phyloP scores from a whole-genome alignment of 2,113 vertebrate genomes.

The Cacatua alba region DNA sequence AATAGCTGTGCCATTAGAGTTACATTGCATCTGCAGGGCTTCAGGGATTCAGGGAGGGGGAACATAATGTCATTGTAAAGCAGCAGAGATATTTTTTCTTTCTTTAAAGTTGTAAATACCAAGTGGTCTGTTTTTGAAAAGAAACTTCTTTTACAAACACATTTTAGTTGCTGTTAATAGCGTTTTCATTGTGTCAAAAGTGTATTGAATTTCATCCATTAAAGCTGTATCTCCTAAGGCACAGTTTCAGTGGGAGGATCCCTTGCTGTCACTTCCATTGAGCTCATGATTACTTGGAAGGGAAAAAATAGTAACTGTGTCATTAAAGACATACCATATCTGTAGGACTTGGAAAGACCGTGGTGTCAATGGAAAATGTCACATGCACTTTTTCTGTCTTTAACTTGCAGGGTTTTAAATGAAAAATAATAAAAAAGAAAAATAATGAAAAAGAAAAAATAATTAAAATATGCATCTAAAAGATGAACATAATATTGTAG shows the following conservation, averaged over 20 bases:
- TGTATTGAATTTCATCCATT: background rate
- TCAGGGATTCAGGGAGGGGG: background rate
- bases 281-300: conserved; percentile 21
- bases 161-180: conserved; percentile 31
- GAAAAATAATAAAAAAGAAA: background rate
- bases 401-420: background rate
- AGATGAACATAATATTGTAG: background rate
- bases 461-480: background rate
- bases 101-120: background rate
- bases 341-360: background rate
- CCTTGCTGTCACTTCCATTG: conserved; percentile 38
- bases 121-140: background rate
- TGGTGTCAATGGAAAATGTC: background rate
- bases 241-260: conserved; percentile 6
- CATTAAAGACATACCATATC: conserved; percentile 6
- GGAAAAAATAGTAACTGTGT: conserved; percentile 26
- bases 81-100: background rate
- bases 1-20: background rate
- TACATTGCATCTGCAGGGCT: background rate
- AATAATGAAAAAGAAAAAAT: background rate
- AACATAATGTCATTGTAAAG: background rate
- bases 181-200: conserved; percentile 44
- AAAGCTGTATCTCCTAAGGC: conserved; percentile 14
- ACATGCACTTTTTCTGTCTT: background rate
- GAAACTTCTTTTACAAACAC: background rate